Percentiles rank a stretch among this genome's conserved stretches.
Evolutionary conservation across 2,888 invertebrate genomes (phyloP).

Genomic region (Synanthedon andrenaeformis): DNA sequence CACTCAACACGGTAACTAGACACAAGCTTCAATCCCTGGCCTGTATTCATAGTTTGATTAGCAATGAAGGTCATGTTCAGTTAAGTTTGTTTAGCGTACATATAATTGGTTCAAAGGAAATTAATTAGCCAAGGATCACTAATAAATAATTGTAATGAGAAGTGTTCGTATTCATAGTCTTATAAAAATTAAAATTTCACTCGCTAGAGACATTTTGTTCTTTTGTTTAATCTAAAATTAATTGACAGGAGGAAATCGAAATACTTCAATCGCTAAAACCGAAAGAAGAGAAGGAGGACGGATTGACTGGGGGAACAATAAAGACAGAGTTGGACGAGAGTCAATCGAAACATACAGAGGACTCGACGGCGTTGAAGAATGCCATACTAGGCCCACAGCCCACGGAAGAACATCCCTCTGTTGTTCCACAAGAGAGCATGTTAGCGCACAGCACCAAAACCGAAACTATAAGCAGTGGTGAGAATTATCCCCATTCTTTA

Average conservation of each 20-base stretch:
- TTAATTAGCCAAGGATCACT: too few species aligned
- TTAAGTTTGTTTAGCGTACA: too few species aligned
- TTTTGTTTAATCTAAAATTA: too few species aligned
- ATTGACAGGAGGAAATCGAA: slow-evolving; percentile 75
- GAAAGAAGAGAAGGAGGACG: slow-evolving; percentile 72
- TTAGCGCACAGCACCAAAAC: slow-evolving; percentile 29
- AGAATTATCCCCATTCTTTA: slow-evolving; percentile 8
- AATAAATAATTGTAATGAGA: too few species aligned
- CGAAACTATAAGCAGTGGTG: slow-evolving; percentile 42
- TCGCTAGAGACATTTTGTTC: too few species aligned
- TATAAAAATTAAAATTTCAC: too few species aligned
- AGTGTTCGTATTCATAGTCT: too few species aligned
- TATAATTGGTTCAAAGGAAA: too few species aligned
- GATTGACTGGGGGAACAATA: slow-evolving; percentile 25
- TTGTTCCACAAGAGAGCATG: slow-evolving; percentile 14
- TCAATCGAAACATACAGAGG: slow-evolving; percentile 51
- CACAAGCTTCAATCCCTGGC: too few species aligned
- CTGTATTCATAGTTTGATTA: too few species aligned
- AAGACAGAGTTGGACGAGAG: slow-evolving; percentile 42
- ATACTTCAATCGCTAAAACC: slow-evolving; percentile 76
- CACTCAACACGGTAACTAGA: slow-evolving; percentile 35
- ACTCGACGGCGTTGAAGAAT: slow-evolving; percentile 57
- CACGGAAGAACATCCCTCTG: slow-evolving; percentile 31
- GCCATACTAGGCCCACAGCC: slow-evolving; percentile 57
- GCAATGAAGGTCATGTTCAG: too few species aligned